A percentile compares a stretch with the other conserved stretches of the same genome.
Conservation (phyloP, 2,888 invertebrate genomes). For the Cryptus armator region DNA sequence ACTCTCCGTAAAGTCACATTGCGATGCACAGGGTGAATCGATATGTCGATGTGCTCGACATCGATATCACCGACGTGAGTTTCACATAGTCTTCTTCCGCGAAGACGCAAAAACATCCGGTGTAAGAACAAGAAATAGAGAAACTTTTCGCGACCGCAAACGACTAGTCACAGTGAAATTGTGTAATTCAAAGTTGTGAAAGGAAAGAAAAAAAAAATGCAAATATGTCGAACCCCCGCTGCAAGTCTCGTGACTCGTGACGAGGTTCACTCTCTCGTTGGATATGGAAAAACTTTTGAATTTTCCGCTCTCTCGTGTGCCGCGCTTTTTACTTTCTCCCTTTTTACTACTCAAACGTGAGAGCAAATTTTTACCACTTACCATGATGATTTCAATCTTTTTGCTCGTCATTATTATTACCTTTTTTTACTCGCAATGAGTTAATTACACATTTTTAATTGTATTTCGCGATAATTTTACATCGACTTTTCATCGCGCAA, state of each 20-base stretch:
- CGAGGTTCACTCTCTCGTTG: constrained; percentile 15
- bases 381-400: no score
- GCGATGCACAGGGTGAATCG: background rate
- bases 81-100: background rate
- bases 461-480: no score
- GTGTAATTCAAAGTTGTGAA: constrained; percentile 35
- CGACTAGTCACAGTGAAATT: constrained; percentile 47
- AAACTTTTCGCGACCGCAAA: constrained; percentile 42
- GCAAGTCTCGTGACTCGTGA: constrained; percentile 21
- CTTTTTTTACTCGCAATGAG: no score
- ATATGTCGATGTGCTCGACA: no score
- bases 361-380: constrained; percentile 9
- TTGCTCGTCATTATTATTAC: no score
- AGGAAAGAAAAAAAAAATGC: constrained; percentile 24
- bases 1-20: background rate
- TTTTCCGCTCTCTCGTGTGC: background rate
- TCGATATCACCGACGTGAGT: background rate
- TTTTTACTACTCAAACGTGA: constrained; percentile 9
- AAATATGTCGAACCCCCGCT: constrained; percentile 45
- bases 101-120: background rate
- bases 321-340: constrained; percentile 4
- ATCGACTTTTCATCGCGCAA: no score
- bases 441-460: no score
- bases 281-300: constrained; percentile 52
- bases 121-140: constrained; percentile 9